Conservation (phyloP, 2,113 vertebrate genomes). For the Orthonyx spaldingii region DNA sequence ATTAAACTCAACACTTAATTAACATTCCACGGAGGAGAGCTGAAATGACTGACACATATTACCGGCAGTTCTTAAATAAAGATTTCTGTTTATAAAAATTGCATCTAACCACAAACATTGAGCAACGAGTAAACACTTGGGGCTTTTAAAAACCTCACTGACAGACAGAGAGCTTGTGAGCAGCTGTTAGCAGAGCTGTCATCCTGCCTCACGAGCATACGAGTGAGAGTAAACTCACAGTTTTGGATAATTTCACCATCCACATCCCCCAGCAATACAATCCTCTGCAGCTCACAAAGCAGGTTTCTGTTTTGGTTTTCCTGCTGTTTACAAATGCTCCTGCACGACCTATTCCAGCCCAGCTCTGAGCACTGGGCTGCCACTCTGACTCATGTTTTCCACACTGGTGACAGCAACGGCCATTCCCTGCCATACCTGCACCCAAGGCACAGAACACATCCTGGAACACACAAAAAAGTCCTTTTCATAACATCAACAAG, state of each 20-base stretch:
- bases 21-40: neutral
- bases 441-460: neutral
- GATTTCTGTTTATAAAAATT: slow-evolving; percentile 3
- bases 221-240: neutral
- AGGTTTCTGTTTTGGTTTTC: neutral
- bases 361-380: neutral
- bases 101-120: neutral
- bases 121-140: neutral
- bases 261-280: neutral
- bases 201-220: neutral
- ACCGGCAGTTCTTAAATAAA: neutral
- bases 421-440: neutral
- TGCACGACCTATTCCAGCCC: neutral
- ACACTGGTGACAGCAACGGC: neutral
- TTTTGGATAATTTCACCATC: neutral
- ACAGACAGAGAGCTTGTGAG: neutral
- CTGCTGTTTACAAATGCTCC: neutral
- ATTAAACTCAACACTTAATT: neutral
- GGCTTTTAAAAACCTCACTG: neutral
- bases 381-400: neutral
- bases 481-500: neutral
- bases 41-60: neutral
- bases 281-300: neutral
- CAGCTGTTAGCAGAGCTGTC: neutral
- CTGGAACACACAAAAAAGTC: neutral